Percentiles rank a stretch among this genome's conserved stretches.
phyloP scores from a whole-genome alignment of 2,888 invertebrate genomes.

The Ormyrus rosae region DNA sequence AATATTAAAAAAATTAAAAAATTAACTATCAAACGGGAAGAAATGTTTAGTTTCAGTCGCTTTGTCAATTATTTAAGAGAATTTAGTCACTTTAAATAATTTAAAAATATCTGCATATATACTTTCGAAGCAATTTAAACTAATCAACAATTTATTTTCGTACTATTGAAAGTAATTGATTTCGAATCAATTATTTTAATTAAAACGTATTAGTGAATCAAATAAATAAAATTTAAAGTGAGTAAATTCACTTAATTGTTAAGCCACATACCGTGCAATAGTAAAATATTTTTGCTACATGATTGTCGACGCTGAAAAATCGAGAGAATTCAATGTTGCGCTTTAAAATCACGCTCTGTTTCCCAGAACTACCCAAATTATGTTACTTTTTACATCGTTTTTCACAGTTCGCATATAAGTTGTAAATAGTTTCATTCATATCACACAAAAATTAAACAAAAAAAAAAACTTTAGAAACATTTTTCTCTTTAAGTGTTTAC shows the following conservation, averaged over 20 bases:
- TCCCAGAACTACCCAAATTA: not conserved
- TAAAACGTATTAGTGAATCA: not conserved
- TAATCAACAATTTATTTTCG: too few species aligned
- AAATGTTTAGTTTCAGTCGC: slow-evolving; percentile 9
- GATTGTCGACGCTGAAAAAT: slow-evolving; percentile 3
- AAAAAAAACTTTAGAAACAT: slow-evolving; percentile 5
- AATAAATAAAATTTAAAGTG: slow-evolving; percentile 7
- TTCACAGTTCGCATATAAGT: not conserved
- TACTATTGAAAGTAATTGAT: not conserved
- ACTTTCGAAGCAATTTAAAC: not conserved
- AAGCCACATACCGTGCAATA: not conserved
- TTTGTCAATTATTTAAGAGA: slow-evolving; percentile 29
- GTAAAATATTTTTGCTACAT: slow-evolving; percentile 40
- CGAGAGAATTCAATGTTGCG: not conserved
- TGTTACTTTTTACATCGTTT: not conserved
- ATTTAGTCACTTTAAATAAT: slow-evolving; percentile 18
- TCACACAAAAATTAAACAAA: not conserved
- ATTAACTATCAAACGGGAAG: not conserved
- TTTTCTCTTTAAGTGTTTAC: slow-evolving; percentile 41
- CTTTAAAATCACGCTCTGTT: slow-evolving; percentile 5
- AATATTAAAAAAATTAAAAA: not conserved
- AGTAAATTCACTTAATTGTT: slow-evolving; percentile 9
- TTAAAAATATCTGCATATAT: not conserved
- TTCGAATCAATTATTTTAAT: not conserved
- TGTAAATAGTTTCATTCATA: slow-evolving; percentile 30